Base-by-base conservation (phyloP, 2,797 vertebrate species). In the Erpetoichthys calabaricus region DNA sequence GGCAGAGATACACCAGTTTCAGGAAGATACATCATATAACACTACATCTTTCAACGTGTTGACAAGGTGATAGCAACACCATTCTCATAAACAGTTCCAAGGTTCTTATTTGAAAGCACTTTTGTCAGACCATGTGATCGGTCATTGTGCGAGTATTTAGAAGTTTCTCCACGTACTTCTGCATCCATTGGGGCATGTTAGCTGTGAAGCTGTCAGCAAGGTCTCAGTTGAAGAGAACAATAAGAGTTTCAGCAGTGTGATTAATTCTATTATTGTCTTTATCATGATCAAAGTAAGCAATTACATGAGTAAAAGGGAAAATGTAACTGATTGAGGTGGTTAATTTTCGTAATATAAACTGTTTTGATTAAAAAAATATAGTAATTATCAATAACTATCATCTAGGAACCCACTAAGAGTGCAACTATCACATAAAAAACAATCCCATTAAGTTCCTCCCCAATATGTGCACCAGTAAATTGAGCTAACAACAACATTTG, bases 111-210 rank as follows among this genome's bases (percentile, higher is more conserved):
- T 47, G 5, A 9, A 60, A 55, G 64, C 63, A 69, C 44, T 56
- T 64, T 63, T 58, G 65, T 49, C 65, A 62, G 59, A 68, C 69
- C 68, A 59, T 45, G 68, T 55, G 1, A 56, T 4, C 61, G 70
- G 60, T 65, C 70, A 77, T 58, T 63, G 65, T 7, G 8, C 43
- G 56, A 68, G 63, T 72, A 58, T 63, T 81, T 60, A 66, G 68
- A 65, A 73, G 65, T 63, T 59, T 60, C 44, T 59, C 69, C 72
- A 64, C 56, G 61, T 59, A 54, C 63, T 67, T 57, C 55, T 57
- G 68, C 59, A 75, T 72, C 73, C 72, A 58, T 66, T 70, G 73
- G 68, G 65, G 71, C 67, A 61, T 69, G 69, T 68, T 73, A 80
- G 69, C 71, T 74, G 75, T 67, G 71, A 67, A 69, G 63, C 72